Evolutionary conservation across 2,888 invertebrate species (phyloP), one percentile per base, ranked within the genome.

Genomic region (Tipula vernalis): DNA sequence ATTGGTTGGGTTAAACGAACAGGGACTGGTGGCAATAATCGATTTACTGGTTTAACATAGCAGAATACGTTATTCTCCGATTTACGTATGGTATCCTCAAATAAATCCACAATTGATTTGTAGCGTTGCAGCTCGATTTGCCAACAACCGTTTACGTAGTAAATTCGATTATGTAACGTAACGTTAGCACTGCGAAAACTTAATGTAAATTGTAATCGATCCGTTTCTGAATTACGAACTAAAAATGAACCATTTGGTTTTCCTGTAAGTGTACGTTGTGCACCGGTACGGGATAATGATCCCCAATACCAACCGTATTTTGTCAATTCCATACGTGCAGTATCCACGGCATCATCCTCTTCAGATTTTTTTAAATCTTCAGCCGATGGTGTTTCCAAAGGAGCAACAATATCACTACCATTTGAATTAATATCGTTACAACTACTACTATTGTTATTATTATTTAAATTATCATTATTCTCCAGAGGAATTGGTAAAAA

Each of bases 231-330:
- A 90, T 96, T 96, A n/a, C 96, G 92, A 5, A 96, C 95, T 87
- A 96, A 91, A 91, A 96, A 96, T 13, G 96, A 94, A 47, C 96
- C 96, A 89, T 96, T 95, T 6, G 95, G 94, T 89, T 94, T 94
- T 87, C 94, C 94, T 86, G 92, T 91, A 42, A 96, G 91, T 89
- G 94, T 94, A 87, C 93, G 93, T 90, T 96, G 95, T 0, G 96
- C 96, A 90, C 95, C 95, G 51, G 93, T 93, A 88, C 95, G 93
- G 0, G 95, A 94, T 88, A 96, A 93, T 86, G 96, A 95, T 15
- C 96, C 96, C 96, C 96, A 97, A 90, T 96, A 96, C 96, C 96
- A 96, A 83, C 94, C 94, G 90, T 93, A 90, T 86, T 85, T 85
- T n/a, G 85, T 42, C 18, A 85, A 42, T 42, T 42, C 85, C 39